Evolutionary conservation across 2,797 vertebrate species (phyloP).

Genomic region (Lepilemur septentrionalis): DNA sequence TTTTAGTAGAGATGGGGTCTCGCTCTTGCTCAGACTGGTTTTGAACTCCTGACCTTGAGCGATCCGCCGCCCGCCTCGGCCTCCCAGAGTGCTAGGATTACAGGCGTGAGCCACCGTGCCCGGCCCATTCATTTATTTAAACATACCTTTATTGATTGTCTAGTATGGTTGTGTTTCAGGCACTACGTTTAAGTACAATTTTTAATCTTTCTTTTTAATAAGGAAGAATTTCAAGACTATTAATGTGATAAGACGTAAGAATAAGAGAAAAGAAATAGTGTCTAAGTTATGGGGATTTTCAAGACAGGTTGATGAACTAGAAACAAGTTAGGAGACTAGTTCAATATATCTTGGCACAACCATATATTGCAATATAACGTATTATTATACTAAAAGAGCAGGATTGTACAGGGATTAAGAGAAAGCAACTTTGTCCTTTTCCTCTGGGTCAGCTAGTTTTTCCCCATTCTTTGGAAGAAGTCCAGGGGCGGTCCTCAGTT

Average conservation of each 20-base stretch:
- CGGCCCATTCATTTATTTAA: not conserved
- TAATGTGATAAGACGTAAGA: not conserved
- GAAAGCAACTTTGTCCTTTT: not conserved
- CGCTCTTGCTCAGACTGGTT: too few relatives aligned
- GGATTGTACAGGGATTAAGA: not conserved
- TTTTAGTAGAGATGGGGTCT: too few relatives aligned
- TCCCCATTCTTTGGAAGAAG: not conserved
- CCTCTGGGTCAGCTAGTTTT: not conserved
- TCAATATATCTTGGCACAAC: not conserved
- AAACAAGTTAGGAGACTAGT: not conserved
- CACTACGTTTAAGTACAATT: not conserved
- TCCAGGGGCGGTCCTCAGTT: not conserved
- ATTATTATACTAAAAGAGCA: not conserved
- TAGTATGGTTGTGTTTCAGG: not conserved
- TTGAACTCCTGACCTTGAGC: too few relatives aligned
- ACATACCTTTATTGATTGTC: not conserved
- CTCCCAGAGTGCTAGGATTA: too few relatives aligned
- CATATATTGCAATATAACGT: not conserved
- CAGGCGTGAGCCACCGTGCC: too few relatives aligned
- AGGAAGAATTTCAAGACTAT: not conserved
- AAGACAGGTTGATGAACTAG: not conserved
- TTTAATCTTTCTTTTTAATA: not conserved
- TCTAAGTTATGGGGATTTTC: not conserved
- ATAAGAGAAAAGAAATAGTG: slow-evolving; percentile 3
- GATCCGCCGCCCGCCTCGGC: too few relatives aligned